Conservation (phyloP, 2,113 vertebrate genomes). For the Pteruthius melanotis region DNA sequence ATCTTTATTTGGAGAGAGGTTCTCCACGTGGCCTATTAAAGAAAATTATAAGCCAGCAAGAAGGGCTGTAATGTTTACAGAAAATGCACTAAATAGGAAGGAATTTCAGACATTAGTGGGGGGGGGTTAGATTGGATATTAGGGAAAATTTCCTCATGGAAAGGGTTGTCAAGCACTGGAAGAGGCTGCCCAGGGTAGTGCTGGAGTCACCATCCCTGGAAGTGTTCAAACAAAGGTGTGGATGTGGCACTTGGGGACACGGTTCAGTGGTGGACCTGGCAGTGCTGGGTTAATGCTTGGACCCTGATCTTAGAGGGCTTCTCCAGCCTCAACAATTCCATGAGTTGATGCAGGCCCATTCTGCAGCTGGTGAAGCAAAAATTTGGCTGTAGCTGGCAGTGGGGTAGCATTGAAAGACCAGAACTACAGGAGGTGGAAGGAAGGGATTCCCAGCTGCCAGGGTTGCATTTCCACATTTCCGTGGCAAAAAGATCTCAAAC, state of each 20-base stretch:
- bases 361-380: not conserved
- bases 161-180: not conserved
- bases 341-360: not conserved
- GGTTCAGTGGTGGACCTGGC: not conserved
- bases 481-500: not conserved
- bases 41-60: not conserved
- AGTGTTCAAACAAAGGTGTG: fast-evolving
- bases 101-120: not conserved
- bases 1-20: not conserved
- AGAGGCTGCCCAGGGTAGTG: not conserved
- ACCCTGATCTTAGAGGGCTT: not conserved
- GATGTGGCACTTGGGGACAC: not conserved
- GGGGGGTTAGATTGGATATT: not conserved
- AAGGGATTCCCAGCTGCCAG: not conserved
- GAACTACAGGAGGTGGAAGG: not conserved
- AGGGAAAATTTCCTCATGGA: not conserved
- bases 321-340: not conserved
- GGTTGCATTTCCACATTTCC: not conserved
- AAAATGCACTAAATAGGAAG: not conserved
- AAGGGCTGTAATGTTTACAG: not conserved
- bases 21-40: not conserved
- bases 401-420: not conserved
- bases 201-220: not conserved
- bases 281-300: not conserved
- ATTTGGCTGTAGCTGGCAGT: not conserved